Base-by-base conservation (phyloP, 1,140 invertebrate species). In the Orchesella cincta region DNA sequence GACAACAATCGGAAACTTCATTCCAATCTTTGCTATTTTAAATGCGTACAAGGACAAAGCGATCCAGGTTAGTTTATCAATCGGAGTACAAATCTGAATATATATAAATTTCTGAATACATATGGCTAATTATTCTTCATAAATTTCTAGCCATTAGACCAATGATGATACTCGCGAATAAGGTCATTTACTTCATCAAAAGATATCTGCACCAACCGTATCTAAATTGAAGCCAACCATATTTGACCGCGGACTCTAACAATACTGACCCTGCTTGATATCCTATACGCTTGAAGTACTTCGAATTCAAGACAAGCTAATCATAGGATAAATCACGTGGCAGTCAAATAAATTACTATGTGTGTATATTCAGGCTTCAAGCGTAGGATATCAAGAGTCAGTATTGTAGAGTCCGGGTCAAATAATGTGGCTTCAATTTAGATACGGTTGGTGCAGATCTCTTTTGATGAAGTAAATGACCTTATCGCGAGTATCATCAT, bases 21-120 rank as follows among this genome's bases (percentile, higher is more conserved):
- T 23, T 31, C 33, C 29, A 76, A 51, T 26, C 23, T 76, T 23
- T 76, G 76, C 26, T 33, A 35, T 57, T 76, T 76, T 29, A 33
- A 54, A 3, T 76, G 76, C 52, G 23, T 3, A 57, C 18, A 8
- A 8, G n/a, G 5, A 5, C 5, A 18, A 46, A 8, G 39, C 39
- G 39, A 5, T 8, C 18, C 5, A 46, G 18, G 39, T 46, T 5
- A 46, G 18, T 8, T 46, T 46, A 8, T 18, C 5, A 8, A 46
- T 46, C 39, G n/a, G n/a, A n/a, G n/a, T n/a, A n/a, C 39, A 46
- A 46, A 46, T 46, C 18, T 46, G 39, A 46, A 46, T 18, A 46
- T 18, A 46, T 18, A 46, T 18, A 46, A 46, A 46, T 46, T 5
- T 46, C 5, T 46, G 39, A 18, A 8, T 46, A 8, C 39, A 18